A percentile compares a stretch with the other conserved stretches of the same genome.
phyloP scores from a whole-genome alignment of 2,797 vertebrate species.

The Harpagifer antarcticus region DNA sequence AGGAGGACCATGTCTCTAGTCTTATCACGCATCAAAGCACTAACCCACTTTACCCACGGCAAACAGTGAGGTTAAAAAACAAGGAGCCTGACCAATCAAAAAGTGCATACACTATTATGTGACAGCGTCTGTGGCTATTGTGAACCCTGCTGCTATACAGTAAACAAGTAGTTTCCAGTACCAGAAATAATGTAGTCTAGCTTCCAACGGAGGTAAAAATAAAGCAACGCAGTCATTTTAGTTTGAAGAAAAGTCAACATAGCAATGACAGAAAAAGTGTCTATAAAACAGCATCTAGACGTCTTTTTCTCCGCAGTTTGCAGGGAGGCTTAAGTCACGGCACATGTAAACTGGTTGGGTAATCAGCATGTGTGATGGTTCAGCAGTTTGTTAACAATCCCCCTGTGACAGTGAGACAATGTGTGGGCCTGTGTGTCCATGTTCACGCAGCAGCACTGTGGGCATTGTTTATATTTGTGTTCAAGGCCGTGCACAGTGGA shows the following conservation, averaged over 20 bases:
- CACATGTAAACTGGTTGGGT: conserved; percentile 40
- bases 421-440: conserved; percentile 19
- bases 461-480: conserved; percentile 58
- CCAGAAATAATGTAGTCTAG: conserved; percentile 10
- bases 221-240: conserved; percentile 13
- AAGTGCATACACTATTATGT: background rate
- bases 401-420: conserved; percentile 47
- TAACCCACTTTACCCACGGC: conserved; percentile 1
- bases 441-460: conserved; percentile 34
- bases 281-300: conserved; percentile 16
- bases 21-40: conserved; percentile 29
- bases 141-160: conserved; percentile 18
- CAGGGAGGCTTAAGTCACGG: conserved; percentile 13
- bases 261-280: background rate
- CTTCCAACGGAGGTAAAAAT: background rate
- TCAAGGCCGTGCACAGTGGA: conserved; percentile 34
- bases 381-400: conserved; percentile 63
- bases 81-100: background rate
- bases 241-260: background rate
- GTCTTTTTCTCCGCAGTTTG: conserved; percentile 10
- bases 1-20: conserved; percentile 33
- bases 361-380: conserved; percentile 55
- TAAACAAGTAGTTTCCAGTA: conserved; percentile 8
- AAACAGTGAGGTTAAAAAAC: conserved; percentile 3
- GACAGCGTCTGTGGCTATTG: conserved; percentile 13